Evolutionary conservation across 2,113 vertebrate genomes (phyloP).

Genomic region (Phycodurus eques): DNA sequence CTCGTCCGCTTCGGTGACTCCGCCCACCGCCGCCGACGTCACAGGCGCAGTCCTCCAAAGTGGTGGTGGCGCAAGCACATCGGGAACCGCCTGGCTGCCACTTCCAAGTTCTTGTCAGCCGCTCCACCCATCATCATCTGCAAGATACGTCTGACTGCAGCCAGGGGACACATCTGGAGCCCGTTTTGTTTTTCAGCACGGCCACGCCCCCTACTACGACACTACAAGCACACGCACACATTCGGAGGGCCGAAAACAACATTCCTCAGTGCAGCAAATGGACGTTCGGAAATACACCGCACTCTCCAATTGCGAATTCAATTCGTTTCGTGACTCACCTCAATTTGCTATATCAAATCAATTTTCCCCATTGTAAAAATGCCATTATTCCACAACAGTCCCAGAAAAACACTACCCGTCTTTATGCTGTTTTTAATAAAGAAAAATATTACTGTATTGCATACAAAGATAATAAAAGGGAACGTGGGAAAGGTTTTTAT

Average conservation of each 20-base stretch:
- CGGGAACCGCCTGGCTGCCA: constrained; percentile 36
- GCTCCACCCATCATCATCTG: constrained; percentile 16
- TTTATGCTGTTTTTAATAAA: no score
- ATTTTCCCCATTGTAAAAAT: no score
- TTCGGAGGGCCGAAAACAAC: background rate
- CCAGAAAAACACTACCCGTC: no score
- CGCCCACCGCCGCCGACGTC: constrained; percentile 62
- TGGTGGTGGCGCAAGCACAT: constrained; percentile 42
- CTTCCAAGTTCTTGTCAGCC: constrained; percentile 35
- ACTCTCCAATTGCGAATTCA: no score
- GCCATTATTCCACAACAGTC: no score
- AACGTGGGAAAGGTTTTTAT: no score
- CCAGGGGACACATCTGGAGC: constrained; percentile 34
- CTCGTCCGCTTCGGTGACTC: constrained; percentile 68
- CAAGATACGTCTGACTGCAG: constrained; percentile 22
- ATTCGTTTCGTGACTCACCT: no score
- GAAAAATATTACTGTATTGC: no score
- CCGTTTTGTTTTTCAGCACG: constrained; percentile 8
- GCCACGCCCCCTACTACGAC: background rate
- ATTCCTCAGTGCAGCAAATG: no score
- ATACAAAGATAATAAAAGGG: no score
- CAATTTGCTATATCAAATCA: no score
- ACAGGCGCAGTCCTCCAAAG: constrained; percentile 66
- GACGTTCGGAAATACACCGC: no score
- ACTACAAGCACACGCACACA: background rate